Evolutionary conservation across 2,888 invertebrate genomes (phyloP), one percentile per base, ranked within the genome.

Genomic region (Brenthis hecate): DNA sequence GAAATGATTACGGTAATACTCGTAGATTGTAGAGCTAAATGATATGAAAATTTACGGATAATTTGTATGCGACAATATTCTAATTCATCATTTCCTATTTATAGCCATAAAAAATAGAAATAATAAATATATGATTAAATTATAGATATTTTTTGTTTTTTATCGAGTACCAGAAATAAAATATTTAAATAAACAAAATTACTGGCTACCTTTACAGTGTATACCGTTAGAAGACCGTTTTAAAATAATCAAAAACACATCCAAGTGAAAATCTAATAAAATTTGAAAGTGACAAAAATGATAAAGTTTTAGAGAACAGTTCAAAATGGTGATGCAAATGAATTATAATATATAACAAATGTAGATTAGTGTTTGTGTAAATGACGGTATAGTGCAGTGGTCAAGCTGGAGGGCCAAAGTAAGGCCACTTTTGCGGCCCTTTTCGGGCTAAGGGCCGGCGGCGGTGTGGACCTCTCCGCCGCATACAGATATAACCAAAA

Each of bases 401-500:
- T 72, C 86, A 95, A 94, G 91, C 94, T 95, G 95, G 95, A 94
- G 94, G 90, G 91, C 71, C 94, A 94, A 85, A 91, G 93, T 84
- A 94, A 95, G 87, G 94, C 95, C 80, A 94, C 94, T 81, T 93
- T 94, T 83, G 95, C 95, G 90, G 94, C 94, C 93, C 94, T 94
- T 80, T 92, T 93, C 74, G 93, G 94, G 88, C 93, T 95, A 83
- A 93, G 95, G 93, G 94, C 94, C 85, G 94, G 94, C 89, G 93
- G 94, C 80, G 95, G 95, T 77, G 97, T 98, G 95, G 98, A 98
- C 93, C 95, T 98, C 82, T 97, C 97, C 85, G 98, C 98, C 84
- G 98, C 98, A 81, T 98, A 98, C 92, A 95, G 98, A 82, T 98
- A 98, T 94, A 98, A 98, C 93, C 98, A 98, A 86, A 98, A 98